These are phyloP conservation scores for Lasiurus cinereus DNA, from an alignment of 2,113 vertebrate species.

Conservation along the genomic window DNA sequence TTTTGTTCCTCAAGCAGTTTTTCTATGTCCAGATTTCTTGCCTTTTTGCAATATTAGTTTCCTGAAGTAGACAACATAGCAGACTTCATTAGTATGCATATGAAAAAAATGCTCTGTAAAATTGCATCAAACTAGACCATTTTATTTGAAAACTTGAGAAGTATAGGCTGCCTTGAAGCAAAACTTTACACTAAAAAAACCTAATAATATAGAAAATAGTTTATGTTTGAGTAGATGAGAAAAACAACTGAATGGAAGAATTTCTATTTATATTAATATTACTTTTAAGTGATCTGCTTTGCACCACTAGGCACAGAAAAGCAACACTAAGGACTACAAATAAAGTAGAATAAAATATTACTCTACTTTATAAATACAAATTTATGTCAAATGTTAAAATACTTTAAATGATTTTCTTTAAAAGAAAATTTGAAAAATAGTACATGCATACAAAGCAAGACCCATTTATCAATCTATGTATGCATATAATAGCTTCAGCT, in stretches of 20 bases:
- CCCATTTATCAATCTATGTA: conserved; percentile 70
- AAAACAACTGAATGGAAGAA: neutral
- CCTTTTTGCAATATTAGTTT: conserved; percentile 9
- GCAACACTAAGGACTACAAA: conserved; percentile 32
- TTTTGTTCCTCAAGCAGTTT: conserved; percentile 15
- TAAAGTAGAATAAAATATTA: conserved; percentile 63
- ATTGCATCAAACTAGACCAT: neutral
- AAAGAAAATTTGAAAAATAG: conserved; percentile 44
- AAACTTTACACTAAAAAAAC: neutral
- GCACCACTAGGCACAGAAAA: neutral
- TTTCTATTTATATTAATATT: conserved; percentile 31
- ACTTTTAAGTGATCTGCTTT: conserved; percentile 35
- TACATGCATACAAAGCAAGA: conserved; percentile 48
- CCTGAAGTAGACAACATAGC: neutral
- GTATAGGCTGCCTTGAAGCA: neutral
- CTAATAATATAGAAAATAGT: conserved; percentile 19
- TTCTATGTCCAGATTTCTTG: neutral
- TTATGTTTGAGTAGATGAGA: neutral
- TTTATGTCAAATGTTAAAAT: conserved; percentile 10
- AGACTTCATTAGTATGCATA: neutral
- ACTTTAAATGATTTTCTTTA: conserved; percentile 27
- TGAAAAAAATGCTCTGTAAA: conserved; percentile 23
- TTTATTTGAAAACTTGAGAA: conserved; percentile 57
- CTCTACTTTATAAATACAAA: conserved; percentile 37
- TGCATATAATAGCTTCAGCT: conserved; percentile 60